Percentiles rank a stretch among this genome's conserved stretches.
phyloP scores from a whole-genome alignment of 2,113 vertebrate species.

The Cochlearius cochlearius region DNA sequence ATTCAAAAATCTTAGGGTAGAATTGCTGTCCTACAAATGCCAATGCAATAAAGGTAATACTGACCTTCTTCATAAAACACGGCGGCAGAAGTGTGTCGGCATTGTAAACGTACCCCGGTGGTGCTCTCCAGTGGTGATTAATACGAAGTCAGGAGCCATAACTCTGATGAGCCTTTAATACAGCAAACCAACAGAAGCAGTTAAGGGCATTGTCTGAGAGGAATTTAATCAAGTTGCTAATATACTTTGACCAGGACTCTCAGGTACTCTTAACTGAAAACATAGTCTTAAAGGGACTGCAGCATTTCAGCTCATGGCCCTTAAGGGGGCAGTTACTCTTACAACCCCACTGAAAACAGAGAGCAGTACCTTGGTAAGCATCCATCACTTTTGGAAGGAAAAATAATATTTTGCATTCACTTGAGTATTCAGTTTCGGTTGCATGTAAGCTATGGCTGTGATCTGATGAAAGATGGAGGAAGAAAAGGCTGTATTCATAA shows the following conservation, averaged over 20 bases:
- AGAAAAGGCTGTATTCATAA: not conserved
- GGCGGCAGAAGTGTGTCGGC: not conserved
- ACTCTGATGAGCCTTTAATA: conserved; percentile 45
- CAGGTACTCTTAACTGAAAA: conserved; percentile 17
- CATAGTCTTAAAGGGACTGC: not conserved
- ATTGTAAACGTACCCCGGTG: accelerated
- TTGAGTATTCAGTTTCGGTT: not conserved
- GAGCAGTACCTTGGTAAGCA: not conserved
- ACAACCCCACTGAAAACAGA: not conserved
- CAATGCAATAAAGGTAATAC: not conserved
- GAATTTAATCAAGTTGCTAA: conserved; percentile 52
- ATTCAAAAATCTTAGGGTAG: not conserved
- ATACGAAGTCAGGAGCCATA: conserved; percentile 7
- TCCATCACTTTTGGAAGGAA: not conserved
- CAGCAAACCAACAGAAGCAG: conserved; percentile 7
- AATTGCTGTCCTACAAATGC: not conserved
- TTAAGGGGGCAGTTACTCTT: not conserved
- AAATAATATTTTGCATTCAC: not conserved
- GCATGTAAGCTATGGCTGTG: not conserved
- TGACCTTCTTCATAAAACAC: not conserved
- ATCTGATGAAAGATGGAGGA: not conserved
- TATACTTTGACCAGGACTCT: conserved; percentile 13
- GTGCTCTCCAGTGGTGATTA: conserved; percentile 1
- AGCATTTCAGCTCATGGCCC: conserved; percentile 9
- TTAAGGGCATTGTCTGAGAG: conserved; percentile 29